Evolutionary conservation across 2,113 vertebrate species (phyloP).

Genomic region (Malurus alboscapulatus): DNA sequence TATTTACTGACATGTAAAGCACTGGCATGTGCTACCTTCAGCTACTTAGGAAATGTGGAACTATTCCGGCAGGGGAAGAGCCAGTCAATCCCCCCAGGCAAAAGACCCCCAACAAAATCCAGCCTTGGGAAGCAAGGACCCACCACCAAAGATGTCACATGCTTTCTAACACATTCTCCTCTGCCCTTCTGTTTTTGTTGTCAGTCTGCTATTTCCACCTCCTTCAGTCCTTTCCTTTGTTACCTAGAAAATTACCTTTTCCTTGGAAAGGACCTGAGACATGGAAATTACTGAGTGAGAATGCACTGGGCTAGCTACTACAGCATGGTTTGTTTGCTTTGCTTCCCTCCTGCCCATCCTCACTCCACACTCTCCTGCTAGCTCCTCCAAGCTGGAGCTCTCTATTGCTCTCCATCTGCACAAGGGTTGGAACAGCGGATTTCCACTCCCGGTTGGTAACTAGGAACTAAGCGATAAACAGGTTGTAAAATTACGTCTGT

Average conservation of each 20-base stretch:
- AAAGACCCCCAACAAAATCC: not conserved
- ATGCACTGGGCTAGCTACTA: not conserved
- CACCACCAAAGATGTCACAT: not conserved
- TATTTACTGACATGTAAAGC: not conserved
- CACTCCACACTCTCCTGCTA: rapidly evolving
- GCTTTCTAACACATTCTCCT: not conserved
- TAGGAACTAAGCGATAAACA: not conserved
- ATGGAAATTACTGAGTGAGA: not conserved
- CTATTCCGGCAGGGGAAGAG: not conserved
- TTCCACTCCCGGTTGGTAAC: not conserved
- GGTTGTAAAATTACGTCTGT: conserved; percentile 9
- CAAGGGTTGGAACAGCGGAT: not conserved
- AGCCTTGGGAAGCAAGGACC: not conserved
- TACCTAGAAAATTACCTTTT: not conserved
- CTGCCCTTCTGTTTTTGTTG: not conserved
- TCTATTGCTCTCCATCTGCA: not conserved
- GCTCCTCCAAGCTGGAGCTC: not conserved
- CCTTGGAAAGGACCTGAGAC: not conserved
- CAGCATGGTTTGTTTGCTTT: not conserved
- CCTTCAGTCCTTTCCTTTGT: not conserved
- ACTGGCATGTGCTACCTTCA: not conserved
- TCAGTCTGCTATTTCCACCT: not conserved
- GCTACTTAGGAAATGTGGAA: not conserved
- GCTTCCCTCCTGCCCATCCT: not conserved
- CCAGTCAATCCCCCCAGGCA: not conserved